These are phyloP conservation scores for Nomada hirtipes DNA, from an alignment of 2,888 invertebrate genomes.

Conservation along the genomic window DNA sequence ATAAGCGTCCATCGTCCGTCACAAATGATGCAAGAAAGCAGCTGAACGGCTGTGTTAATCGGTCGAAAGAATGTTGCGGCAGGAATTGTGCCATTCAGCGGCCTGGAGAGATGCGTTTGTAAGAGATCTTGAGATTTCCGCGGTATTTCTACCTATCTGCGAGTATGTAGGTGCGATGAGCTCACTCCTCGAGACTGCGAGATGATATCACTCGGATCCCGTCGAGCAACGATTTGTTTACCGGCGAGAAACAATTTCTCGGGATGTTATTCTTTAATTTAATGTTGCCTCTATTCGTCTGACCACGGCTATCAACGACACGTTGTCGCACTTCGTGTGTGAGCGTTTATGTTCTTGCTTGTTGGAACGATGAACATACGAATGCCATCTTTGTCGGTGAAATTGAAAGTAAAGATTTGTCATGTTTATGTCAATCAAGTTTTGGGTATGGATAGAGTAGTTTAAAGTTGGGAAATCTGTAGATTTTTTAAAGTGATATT, in stretches of 20 bases:
- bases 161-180: conserved; percentile 64
- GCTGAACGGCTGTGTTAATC: conserved; percentile 21
- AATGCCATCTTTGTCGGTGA: neutral
- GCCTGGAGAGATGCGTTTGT: conserved; percentile 31
- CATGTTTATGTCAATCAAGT: too few species aligned
- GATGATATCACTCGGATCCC: conserved; percentile 67
- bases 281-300: neutral
- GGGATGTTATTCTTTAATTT: conserved; percentile 20
- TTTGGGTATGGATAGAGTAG: too few species aligned
- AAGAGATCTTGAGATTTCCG: conserved; percentile 43
- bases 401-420: too few species aligned
- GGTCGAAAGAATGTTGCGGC: conserved; percentile 13
- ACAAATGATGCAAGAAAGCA: conserved; percentile 18
- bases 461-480: too few species aligned
- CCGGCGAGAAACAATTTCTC: conserved; percentile 26
- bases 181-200: conserved; percentile 60
- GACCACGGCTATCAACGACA: neutral
- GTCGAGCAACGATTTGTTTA: conserved; percentile 59
- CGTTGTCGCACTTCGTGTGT: neutral
- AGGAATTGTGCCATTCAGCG: conserved; percentile 10
- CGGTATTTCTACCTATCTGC: conserved; percentile 55
- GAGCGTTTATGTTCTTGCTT: neutral
- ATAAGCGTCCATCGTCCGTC: neutral
- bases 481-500: too few species aligned
- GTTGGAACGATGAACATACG: neutral